Percentiles rank a stretch among this genome's conserved stretches.
Evolutionary conservation across 1,140 invertebrate genomes (phyloP).

Genomic region (Paraescarpia echinospica): DNA sequence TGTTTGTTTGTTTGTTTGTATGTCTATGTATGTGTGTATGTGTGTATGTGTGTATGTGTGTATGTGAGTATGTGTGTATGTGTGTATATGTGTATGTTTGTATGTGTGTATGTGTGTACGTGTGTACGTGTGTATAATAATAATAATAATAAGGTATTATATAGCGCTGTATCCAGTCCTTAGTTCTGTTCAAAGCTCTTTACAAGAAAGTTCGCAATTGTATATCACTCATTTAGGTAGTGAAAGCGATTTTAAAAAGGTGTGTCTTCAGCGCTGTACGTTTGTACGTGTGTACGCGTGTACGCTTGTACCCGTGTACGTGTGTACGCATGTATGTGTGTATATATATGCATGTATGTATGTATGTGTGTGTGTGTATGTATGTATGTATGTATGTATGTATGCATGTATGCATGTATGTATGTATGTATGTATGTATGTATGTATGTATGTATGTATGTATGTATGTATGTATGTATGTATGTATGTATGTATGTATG

Average conservation of each 20-base stretch:
- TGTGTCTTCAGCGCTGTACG: too few relatives aligned
- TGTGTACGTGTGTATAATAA: constrained; percentile 24
- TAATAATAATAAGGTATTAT: too few relatives aligned
- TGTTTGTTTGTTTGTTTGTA: not conserved
- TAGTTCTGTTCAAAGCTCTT: too few relatives aligned
- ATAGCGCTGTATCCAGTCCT: too few relatives aligned
- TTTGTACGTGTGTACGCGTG: constrained; percentile 1
- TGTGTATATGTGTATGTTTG: constrained; percentile 27
- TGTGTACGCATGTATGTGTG: constrained; percentile 26
- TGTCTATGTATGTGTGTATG: constrained; percentile 9
- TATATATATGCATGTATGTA: not conserved
- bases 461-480: constrained; percentile 25
- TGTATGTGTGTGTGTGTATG: not conserved
- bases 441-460: constrained; percentile 31
- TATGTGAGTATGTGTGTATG: constrained; percentile 30
- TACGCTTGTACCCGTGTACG: constrained; percentile 1
- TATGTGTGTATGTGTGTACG: constrained; percentile 29
- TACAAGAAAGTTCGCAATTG: too few relatives aligned
- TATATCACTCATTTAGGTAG: too few relatives aligned
- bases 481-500: constrained; percentile 28
- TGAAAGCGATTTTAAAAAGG: too few relatives aligned
- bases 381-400: constrained; percentile 26
- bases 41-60: constrained; percentile 25
- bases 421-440: constrained; percentile 27
- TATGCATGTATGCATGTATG: constrained; percentile 27